phyloP scores from a whole-genome alignment of 2,113 vertebrate species.

The Tinamus guttatus region DNA sequence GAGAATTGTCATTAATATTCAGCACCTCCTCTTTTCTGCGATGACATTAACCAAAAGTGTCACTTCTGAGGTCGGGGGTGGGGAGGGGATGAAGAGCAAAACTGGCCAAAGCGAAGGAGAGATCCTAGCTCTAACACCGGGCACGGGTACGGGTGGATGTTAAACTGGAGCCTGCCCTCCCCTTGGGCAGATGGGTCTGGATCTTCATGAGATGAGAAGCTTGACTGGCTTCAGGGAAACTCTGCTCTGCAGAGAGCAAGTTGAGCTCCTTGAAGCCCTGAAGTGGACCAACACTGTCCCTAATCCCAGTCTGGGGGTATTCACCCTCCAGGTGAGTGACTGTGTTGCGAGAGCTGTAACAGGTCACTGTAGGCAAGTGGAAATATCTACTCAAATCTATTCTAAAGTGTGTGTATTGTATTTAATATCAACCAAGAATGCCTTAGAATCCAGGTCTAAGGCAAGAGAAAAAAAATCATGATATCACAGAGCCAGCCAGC shows the following conservation, averaged over 20 bases:
- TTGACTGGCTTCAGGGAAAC: neutral
- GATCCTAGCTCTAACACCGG: too few species aligned
- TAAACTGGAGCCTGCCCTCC: neutral
- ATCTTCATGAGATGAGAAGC: neutral
- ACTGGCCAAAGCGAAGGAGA: neutral
- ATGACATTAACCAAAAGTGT: neutral
- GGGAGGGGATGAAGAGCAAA: neutral
- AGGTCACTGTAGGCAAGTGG: neutral
- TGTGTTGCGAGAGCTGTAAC: neutral
- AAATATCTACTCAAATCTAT: neutral
- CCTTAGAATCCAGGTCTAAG: neutral
- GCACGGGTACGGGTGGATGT: too few species aligned
- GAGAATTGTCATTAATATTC: fast-evolving
- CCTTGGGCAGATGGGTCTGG: fast-evolving
- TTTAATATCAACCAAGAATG: neutral
- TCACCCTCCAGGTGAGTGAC: neutral
- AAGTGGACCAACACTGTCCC: neutral
- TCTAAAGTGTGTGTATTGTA: neutral
- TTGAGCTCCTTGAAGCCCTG: too few species aligned
- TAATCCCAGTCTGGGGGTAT: neutral
- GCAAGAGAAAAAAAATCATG: neutral
- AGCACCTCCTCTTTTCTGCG: neutral
- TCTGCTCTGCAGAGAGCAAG: neutral
- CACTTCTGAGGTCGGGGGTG: neutral
- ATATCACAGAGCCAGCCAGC: neutral